Evolutionary conservation across 2,113 vertebrate species (phyloP).

Genomic region (Pituophis catenifer): DNA sequence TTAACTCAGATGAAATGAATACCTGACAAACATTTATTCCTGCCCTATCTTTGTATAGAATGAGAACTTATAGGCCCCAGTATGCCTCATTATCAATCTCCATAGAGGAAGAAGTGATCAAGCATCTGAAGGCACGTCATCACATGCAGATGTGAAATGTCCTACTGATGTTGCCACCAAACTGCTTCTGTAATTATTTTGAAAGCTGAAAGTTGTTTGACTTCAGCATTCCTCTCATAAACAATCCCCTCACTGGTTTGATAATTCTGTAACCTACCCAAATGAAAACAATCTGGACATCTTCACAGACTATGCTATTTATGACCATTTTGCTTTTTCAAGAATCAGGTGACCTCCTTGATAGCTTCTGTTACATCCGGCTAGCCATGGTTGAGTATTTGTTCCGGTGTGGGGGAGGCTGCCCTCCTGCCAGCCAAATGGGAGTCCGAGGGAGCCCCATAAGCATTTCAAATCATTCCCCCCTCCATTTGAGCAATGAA

Average conservation of each 20-base stretch:
- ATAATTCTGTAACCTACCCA: background rate
- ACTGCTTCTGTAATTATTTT: background rate
- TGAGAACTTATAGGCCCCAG: background rate
- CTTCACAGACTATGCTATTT: background rate
- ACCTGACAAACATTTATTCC: constrained; percentile 32
- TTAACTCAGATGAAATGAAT: constrained; percentile 34
- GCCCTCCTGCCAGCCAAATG: background rate
- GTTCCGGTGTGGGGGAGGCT: background rate
- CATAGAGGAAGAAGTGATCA: background rate
- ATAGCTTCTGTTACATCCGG: background rate
- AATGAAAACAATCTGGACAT: background rate
- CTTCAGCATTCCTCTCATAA: background rate
- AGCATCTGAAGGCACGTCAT: background rate
- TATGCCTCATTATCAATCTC: background rate
- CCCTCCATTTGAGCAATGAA: background rate
- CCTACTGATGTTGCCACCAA: background rate
- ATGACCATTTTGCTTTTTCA: background rate
- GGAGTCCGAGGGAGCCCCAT: background rate
- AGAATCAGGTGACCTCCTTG: background rate
- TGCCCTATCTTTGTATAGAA: background rate
- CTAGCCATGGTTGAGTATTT: background rate
- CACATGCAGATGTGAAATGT: background rate
- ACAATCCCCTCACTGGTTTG: background rate
- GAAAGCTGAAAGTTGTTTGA: background rate
- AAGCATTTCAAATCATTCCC: background rate